Evolutionary conservation across 2,797 vertebrate genomes (phyloP).

Genomic region (Hybognathus amarus): DNA sequence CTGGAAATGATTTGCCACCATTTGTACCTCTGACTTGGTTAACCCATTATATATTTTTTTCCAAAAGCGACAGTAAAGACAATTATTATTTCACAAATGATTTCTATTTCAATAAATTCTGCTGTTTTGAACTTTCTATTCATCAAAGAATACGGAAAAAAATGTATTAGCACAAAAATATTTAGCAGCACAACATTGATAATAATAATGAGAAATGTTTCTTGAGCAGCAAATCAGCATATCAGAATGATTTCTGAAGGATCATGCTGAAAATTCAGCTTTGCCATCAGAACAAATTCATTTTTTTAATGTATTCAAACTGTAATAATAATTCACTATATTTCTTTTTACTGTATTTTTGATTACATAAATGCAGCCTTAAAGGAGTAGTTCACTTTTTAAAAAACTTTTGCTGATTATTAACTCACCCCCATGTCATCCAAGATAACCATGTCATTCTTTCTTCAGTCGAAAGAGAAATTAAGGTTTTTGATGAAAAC

Average conservation of each 20-base stretch:
- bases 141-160: neutral
- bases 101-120: neutral
- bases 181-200: neutral
- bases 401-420: too few species aligned
- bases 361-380: neutral
- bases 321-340: neutral
- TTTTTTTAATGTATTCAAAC: neutral
- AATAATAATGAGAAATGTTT: neutral
- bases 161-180: neutral
- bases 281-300: neutral
- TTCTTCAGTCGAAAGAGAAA: too few species aligned
- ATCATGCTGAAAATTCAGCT: neutral
- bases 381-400: too few species aligned
- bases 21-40: neutral
- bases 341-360: neutral
- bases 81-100: too few species aligned
- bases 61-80: neutral
- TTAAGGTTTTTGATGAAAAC: too few species aligned
- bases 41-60: neutral
- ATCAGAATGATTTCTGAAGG: neutral
- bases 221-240: slow-evolving; percentile 1
- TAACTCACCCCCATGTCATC: too few species aligned
- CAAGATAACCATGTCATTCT: too few species aligned
- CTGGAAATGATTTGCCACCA: neutral
- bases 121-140: neutral